phyloP scores from a whole-genome alignment of 2,113 vertebrate species.

The Empidonax alnorum region DNA sequence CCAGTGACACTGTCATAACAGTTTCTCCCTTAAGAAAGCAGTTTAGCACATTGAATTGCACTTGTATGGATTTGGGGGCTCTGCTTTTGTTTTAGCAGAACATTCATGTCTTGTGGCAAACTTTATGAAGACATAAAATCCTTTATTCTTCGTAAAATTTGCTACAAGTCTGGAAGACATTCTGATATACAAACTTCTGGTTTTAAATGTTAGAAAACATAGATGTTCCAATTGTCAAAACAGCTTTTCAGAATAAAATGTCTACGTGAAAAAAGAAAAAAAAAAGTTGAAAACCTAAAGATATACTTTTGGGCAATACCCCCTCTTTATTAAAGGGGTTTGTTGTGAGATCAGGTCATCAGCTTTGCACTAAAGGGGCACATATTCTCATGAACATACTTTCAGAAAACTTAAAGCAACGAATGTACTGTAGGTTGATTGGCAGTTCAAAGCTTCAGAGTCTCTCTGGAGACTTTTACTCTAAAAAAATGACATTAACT shows the following conservation, averaged over 20 bases:
- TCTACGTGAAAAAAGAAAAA: neutral
- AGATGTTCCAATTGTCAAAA: neutral
- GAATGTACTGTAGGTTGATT: conserved; percentile 38
- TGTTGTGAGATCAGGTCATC: neutral
- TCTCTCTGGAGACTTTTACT: conserved; percentile 32
- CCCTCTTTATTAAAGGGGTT: neutral
- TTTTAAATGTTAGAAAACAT: conserved; percentile 28
- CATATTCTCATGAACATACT: neutral
- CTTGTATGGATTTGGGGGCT: neutral
- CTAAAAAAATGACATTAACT: conserved; percentile 34
- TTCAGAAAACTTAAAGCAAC: neutral
- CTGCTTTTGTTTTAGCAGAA: neutral
- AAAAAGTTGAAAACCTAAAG: neutral
- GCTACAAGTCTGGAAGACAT: neutral
- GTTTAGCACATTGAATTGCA: neutral
- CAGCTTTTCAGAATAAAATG: neutral
- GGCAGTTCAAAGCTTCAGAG: conserved; percentile 45
- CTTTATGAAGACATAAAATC: neutral
- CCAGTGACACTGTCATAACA: neutral
- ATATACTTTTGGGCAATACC: neutral
- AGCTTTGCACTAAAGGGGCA: neutral
- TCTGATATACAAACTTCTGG: neutral
- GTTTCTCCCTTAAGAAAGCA: neutral
- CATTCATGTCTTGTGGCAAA: neutral
- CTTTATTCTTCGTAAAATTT: neutral